These are phyloP conservation scores for Carcinoscorpius rotundicauda DNA, from an alignment of 1,140 invertebrate genomes.

Conservation along the genomic window DNA sequence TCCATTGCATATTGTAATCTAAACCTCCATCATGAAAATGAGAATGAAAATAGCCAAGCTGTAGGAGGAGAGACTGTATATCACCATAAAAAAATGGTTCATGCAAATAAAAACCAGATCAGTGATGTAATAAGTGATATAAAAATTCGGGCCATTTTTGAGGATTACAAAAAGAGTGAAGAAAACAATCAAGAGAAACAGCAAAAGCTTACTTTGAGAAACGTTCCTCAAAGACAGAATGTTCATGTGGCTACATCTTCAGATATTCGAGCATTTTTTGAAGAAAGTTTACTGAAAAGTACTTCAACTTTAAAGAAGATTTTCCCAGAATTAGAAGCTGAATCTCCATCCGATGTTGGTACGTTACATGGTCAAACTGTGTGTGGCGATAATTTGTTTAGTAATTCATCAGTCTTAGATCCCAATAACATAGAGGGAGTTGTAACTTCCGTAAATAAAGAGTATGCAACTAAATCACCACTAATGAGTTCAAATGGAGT, in stretches of 20 bases:
- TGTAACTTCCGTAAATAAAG: too few species aligned
- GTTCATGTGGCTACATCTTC: not conserved
- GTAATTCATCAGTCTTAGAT: too few species aligned
- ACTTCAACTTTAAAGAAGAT: constrained; percentile 2
- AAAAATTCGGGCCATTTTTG: not conserved
- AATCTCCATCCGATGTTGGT: too few species aligned
- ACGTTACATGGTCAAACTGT: too few species aligned
- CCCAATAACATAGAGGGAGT: too few species aligned
- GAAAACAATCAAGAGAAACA: not conserved
- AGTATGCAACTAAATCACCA: too few species aligned
- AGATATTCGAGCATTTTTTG: constrained; percentile 3
- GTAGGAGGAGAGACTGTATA: not conserved
- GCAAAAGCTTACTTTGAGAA: not conserved
- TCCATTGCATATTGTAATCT: too few species aligned
- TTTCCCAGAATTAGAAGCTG: not conserved
- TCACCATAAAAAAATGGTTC: not conserved
- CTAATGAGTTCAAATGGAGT: too few species aligned
- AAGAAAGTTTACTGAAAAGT: constrained; percentile 1
- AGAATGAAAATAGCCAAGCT: too few species aligned
- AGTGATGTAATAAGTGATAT: not conserved
- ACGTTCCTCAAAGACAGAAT: not conserved
- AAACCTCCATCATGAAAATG: too few species aligned
- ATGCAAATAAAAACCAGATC: not conserved
- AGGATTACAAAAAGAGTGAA: not conserved
- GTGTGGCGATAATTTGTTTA: too few species aligned